phyloP scores from a whole-genome alignment of 2,888 invertebrate genomes.

The Plebejus melissa region DNA sequence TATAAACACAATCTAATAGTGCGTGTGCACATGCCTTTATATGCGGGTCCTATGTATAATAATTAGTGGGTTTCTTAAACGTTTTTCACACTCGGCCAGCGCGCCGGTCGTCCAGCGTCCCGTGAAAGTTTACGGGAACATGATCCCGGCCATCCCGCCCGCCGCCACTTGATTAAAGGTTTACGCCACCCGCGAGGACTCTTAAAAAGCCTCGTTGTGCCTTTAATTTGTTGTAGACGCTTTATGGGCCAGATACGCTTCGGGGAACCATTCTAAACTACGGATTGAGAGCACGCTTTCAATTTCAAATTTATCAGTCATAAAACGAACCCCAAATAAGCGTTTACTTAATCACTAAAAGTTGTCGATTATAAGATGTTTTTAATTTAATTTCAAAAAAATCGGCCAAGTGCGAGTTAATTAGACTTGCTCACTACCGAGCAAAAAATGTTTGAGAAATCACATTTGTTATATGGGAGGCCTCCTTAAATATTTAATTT shows the following conservation, averaged over 20 bases:
- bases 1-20: not conserved
- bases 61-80: constrained; percentile 16
- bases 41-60: not conserved
- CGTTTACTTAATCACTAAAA: not conserved
- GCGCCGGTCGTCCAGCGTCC: constrained; percentile 61
- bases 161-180: constrained; percentile 64
- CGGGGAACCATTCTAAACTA: constrained; percentile 4
- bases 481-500: too few species aligned
- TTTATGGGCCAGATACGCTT: constrained; percentile 7
- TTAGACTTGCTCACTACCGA: too few species aligned
- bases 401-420: too few species aligned
- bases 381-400: not conserved
- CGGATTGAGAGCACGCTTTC: not conserved
- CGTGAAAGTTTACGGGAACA: constrained; percentile 71
- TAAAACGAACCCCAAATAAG: not conserved
- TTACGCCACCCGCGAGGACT: constrained; percentile 30
- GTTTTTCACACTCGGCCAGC: constrained; percentile 18
- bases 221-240: constrained; percentile 18
- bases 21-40: not conserved
- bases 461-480: too few species aligned
- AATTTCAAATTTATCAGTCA: constrained; percentile 6
- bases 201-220: constrained; percentile 7
- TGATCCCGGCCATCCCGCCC: constrained; percentile 56
- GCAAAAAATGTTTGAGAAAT: too few species aligned
- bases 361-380: not conserved